phyloP scores from a whole-genome alignment of 2,888 invertebrate genomes.

The Aleiodes testaceus region DNA sequence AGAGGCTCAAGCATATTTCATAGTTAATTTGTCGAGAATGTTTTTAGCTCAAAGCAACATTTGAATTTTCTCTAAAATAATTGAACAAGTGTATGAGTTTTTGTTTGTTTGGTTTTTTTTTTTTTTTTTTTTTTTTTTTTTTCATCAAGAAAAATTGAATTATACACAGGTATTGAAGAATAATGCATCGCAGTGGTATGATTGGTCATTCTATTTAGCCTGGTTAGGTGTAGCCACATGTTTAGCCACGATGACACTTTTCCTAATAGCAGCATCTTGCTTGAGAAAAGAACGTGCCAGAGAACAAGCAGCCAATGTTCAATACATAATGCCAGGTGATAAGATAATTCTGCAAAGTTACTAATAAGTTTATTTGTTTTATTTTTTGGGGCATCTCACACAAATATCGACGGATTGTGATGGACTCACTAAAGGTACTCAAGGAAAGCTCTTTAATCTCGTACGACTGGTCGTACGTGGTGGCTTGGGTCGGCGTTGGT shows the following conservation, averaged over 20 bases:
- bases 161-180: slow-evolving; percentile 80
- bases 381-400: slow-evolving; percentile 41
- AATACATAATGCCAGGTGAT: slow-evolving; percentile 92
- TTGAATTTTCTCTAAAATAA: background rate
- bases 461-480: slow-evolving; percentile 98
- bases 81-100: background rate
- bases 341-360: slow-evolving; percentile 55
- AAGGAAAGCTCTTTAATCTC: slow-evolving; percentile 88
- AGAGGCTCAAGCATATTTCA: background rate
- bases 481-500: slow-evolving; percentile 97
- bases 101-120: slow-evolving; percentile 24
- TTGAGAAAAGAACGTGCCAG: slow-evolving; percentile 84
- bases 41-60: background rate
- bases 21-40: slow-evolving; percentile 1
- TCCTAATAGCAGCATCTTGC: slow-evolving; percentile 87
- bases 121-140: background rate
- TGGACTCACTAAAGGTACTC: slow-evolving; percentile 78
- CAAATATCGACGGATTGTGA: background rate
- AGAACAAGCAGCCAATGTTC: slow-evolving; percentile 85
- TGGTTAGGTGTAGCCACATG: slow-evolving; percentile 88
- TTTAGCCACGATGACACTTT: slow-evolving; percentile 83
- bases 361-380: slow-evolving; percentile 61
- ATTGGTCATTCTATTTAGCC: slow-evolving; percentile 90
- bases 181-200: slow-evolving; percentile 83
- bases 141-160: background rate